These are phyloP conservation scores for Cinclus mexicanus DNA, from an alignment of 2,113 vertebrate species.

Conservation along the genomic window DNA sequence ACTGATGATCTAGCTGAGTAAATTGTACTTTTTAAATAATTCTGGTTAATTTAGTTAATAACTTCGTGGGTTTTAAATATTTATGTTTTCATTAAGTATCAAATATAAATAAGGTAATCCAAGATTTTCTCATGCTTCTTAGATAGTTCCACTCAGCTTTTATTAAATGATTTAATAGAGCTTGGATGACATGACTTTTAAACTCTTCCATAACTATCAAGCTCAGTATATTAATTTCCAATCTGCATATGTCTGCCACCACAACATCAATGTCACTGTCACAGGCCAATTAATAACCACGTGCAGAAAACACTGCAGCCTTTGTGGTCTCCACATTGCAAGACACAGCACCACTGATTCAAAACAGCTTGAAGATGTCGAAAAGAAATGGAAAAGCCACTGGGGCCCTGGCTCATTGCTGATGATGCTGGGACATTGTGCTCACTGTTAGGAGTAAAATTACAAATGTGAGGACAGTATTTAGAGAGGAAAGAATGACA, in stretches of 20 bases:
- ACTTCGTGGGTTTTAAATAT: not conserved
- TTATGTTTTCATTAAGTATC: slow-evolving; percentile 20
- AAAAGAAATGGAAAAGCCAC: not conserved
- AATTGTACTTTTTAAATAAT: slow-evolving; percentile 30
- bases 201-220: not conserved
- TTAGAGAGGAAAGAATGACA: not conserved
- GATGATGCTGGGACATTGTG: not conserved
- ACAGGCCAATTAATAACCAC: not conserved
- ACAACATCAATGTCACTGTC: not conserved
- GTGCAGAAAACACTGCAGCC: not conserved
- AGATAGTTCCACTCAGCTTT: not conserved
- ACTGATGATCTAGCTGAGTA: not conserved
- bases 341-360: not conserved
- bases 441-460: not conserved
- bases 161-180: not conserved
- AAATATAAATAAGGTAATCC: slow-evolving; percentile 1
- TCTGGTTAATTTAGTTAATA: slow-evolving; percentile 35
- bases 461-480: not conserved
- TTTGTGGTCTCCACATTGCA: not conserved
- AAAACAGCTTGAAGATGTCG: not conserved
- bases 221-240: not conserved
- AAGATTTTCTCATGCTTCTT: not conserved
- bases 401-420: not conserved
- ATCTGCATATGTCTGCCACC: not conserved
- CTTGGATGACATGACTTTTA: not conserved